Evolutionary conservation across 2,113 vertebrate species (phyloP).

Genomic region (Misgurnus anguillicaudatus): DNA sequence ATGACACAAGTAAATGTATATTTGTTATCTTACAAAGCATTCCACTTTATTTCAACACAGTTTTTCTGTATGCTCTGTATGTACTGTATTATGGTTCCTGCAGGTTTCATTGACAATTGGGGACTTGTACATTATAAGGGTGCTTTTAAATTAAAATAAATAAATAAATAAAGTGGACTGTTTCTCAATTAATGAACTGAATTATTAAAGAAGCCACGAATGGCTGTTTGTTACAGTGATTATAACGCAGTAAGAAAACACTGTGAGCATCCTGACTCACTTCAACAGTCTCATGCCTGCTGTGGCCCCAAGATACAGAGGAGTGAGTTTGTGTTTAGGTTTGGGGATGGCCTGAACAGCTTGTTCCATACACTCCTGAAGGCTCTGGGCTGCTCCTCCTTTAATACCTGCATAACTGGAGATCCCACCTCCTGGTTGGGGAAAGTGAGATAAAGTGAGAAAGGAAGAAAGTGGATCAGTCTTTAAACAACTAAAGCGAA

Average conservation of each 20-base stretch:
- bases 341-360: constrained; percentile 71
- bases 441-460: background rate
- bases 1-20: background rate
- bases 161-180: no score
- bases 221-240: no score
- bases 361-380: constrained; percentile 70
- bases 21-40: no score
- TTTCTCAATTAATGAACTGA: no score
- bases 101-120: no score
- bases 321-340: constrained; percentile 67
- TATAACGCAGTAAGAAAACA: background rate
- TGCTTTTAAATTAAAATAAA: no score
- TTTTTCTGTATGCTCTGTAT: no score
- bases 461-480: background rate
- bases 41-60: no score
- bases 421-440: constrained; percentile 66
- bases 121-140: no score
- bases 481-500: background rate
- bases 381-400: constrained; percentile 65
- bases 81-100: no score
- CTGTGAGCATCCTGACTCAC: constrained; percentile 64
- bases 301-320: constrained; percentile 79
- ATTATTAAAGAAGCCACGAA: no score
- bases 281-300: constrained; percentile 86
- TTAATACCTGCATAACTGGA: constrained; percentile 63